Evolutionary conservation across 2,888 invertebrate genomes (phyloP).

Genomic region (Sinopyrophorus schimmeli): DNA sequence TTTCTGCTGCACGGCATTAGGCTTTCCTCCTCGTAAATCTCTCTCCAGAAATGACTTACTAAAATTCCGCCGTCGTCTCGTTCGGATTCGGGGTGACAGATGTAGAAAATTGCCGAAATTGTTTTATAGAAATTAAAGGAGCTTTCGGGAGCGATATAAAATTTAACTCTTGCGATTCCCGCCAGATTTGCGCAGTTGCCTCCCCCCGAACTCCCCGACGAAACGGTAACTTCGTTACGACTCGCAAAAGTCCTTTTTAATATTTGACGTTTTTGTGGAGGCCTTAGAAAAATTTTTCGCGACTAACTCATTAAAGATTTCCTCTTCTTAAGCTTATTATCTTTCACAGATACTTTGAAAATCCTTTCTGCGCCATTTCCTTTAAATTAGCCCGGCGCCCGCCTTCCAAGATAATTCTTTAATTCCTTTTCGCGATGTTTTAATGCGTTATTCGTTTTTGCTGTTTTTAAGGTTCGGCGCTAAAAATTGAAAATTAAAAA

Average conservation of each 20-base stretch:
- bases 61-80: slow-evolving; percentile 31
- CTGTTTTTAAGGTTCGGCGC: no score
- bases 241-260: slow-evolving; percentile 17
- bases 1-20: slow-evolving; percentile 40
- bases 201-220: slow-evolving; percentile 1
- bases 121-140: slow-evolving; percentile 45
- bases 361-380: no score
- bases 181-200: no score
- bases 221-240: slow-evolving; percentile 36
- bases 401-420: no score
- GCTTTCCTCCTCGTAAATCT: slow-evolving; percentile 36
- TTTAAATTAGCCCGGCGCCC: no score
- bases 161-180: slow-evolving; percentile 45
- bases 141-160: slow-evolving; percentile 43
- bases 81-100: slow-evolving; percentile 38
- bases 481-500: no score
- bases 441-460: no score
- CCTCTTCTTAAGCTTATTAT: no score
- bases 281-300: neutral
- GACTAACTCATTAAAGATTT: no score
- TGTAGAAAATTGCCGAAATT: slow-evolving; percentile 44
- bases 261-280: slow-evolving; percentile 9
- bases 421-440: no score
- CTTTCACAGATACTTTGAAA: no score
- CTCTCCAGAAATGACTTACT: slow-evolving; percentile 33